Evolutionary conservation across 2,888 invertebrate genomes (phyloP).

Genomic region (Xanthorhoe designata): DNA sequence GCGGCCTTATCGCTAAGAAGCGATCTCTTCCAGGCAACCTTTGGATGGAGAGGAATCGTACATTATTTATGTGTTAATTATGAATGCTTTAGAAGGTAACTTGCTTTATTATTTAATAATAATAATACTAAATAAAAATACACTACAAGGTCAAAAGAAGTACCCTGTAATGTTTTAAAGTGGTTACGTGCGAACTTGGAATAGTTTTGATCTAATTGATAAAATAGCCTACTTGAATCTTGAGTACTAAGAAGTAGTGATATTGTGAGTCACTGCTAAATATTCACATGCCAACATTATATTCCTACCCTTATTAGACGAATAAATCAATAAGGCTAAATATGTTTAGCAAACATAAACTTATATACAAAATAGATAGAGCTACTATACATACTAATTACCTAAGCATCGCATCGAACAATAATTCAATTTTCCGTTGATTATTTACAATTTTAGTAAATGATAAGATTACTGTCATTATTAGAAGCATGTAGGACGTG

Average conservation of each 20-base stretch:
- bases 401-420: conserved; percentile 6
- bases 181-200: conserved; percentile 1
- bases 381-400: conserved; percentile 4
- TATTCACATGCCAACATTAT: neutral
- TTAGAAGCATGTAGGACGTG: conserved; percentile 56
- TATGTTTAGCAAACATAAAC: too few relatives aligned
- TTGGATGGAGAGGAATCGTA: too few relatives aligned
- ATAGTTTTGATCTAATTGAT: conserved; percentile 19
- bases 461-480: conserved; percentile 73
- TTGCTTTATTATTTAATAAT: too few relatives aligned
- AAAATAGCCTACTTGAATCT: conserved; percentile 15
- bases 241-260: conserved; percentile 7
- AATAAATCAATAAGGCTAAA: too few relatives aligned
- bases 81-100: too few relatives aligned
- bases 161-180: neutral
- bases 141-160: too few relatives aligned
- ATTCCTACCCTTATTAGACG: too few relatives aligned
- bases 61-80: too few relatives aligned
- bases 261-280: conserved; percentile 6
- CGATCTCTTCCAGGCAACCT: too few relatives aligned
- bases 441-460: conserved; percentile 56
- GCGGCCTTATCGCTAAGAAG: too few relatives aligned
- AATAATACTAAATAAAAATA: too few relatives aligned
- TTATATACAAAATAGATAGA: too few relatives aligned
- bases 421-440: conserved; percentile 44